Percentiles rank a stretch among this genome's conserved stretches.
phyloP scores from a whole-genome alignment of 2,797 vertebrate genomes.

The Rhynchotus rufescens region DNA sequence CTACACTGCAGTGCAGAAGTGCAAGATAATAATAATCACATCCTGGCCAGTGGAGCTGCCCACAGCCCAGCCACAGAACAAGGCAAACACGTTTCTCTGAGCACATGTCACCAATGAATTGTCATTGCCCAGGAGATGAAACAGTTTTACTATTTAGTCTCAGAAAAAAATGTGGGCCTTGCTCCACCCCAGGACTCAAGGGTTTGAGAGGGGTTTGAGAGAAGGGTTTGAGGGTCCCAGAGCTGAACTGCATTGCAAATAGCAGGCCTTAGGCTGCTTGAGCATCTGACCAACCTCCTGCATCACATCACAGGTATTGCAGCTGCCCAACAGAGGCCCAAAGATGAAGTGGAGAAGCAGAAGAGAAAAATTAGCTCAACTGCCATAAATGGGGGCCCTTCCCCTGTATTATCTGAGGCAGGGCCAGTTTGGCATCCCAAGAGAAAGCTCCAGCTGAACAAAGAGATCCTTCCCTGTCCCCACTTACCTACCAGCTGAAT shows the following conservation, averaged over 20 bases:
- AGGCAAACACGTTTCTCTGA: not conserved
- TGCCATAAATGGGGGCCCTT: not conserved
- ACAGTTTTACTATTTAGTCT: not conserved
- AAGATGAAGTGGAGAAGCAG: not conserved
- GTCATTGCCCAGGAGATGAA: not conserved
- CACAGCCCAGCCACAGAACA: not conserved
- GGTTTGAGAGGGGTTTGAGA: too few species aligned
- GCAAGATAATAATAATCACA: constrained; percentile 3
- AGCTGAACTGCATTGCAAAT: not conserved
- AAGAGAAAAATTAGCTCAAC: not conserved
- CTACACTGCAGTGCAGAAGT: not conserved
- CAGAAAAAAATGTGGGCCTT: fast-evolving
- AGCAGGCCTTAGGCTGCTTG: not conserved
- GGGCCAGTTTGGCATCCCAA: not conserved
- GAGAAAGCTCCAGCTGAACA: not conserved
- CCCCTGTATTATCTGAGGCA: not conserved
- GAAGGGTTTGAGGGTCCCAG: fast-evolving
- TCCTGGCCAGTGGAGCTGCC: not conserved
- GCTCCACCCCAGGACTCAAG: not conserved
- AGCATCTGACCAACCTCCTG: fast-evolving
- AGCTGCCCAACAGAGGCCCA: not conserved
- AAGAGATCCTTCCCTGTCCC: not conserved
- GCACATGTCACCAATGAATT: not conserved
- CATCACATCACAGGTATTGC: not conserved
- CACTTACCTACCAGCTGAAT: constrained; percentile 11